Evolutionary conservation across 92 coral and sea anemone genomes (phyloP).

Genomic region (Zoanthus solanderi): DNA sequence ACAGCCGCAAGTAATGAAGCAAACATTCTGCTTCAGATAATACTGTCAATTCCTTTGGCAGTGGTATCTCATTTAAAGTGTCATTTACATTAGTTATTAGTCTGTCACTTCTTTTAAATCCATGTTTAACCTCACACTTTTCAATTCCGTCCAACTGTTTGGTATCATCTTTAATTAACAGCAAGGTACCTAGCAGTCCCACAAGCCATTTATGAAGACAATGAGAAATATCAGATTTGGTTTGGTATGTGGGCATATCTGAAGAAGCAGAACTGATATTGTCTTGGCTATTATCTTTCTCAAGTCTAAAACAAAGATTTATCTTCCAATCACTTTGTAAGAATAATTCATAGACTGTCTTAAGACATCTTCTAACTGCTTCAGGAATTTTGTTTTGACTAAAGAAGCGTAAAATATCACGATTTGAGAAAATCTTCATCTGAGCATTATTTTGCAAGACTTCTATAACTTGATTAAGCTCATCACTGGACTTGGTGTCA

Average conservation of each 20-base stretch:
- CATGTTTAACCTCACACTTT: neutral
- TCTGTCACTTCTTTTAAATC: conserved; percentile 25
- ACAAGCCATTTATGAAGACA: conserved; percentile 81
- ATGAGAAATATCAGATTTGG: conserved; percentile 48
- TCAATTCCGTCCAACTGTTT: neutral
- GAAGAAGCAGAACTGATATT: too few relatives aligned
- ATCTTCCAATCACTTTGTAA: conserved; percentile 13
- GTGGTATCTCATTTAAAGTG: neutral
- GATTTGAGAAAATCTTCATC: neutral
- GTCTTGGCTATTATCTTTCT: neutral
- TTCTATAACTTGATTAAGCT: neutral
- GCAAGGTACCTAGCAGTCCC: conserved; percentile 46
- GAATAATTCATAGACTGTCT: neutral
- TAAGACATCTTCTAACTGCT: neutral
- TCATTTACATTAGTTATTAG: neutral
- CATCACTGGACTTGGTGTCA: conserved; percentile 20
- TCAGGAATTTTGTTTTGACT: neutral
- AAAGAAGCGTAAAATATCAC: neutral
- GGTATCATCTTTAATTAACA: conserved; percentile 24
- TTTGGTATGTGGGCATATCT: neutral
- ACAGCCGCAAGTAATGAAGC: neutral
- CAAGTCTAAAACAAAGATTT: neutral
- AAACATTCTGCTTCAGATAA: neutral
- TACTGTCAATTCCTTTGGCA: neutral
- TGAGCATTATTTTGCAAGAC: neutral